These are phyloP conservation scores for Megathymus violae DNA, from an alignment of 1,140 invertebrate genomes.

Conservation along the genomic window DNA sequence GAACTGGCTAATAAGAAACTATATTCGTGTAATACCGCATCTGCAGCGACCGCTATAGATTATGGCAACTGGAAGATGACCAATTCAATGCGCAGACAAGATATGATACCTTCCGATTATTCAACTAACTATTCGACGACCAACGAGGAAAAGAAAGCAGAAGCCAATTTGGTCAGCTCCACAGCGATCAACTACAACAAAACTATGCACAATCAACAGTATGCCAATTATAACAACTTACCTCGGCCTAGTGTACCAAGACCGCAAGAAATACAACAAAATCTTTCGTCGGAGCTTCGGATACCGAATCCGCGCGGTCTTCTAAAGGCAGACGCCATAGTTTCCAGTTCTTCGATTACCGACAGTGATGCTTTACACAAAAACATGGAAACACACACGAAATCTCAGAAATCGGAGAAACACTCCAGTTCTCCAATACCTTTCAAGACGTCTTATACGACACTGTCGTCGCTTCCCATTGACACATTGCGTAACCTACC, in stretches of 20 bases:
- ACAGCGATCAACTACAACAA: conserved; percentile 69
- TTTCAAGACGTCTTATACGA: conserved; percentile 72
- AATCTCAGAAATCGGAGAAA: conserved; percentile 70
- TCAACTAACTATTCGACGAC: conserved; percentile 55
- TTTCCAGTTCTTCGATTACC: conserved; percentile 45
- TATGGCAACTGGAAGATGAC: conserved; percentile 75
- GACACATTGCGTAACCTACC: conserved; percentile 82
- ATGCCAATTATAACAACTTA: conserved; percentile 61
- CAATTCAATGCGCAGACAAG: conserved; percentile 64
- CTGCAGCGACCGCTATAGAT: conserved; percentile 57
- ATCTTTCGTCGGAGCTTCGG: conserved; percentile 59
- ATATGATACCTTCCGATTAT: conserved; percentile 68
- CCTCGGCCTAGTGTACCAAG: conserved; percentile 54
- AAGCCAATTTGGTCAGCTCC: conserved; percentile 45
- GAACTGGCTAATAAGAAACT: conserved; percentile 75
- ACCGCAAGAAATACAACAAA: conserved; percentile 63
- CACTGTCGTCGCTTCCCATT: conserved; percentile 66
- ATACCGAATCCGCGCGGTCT: conserved; percentile 70
- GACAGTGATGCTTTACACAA: conserved; percentile 54
- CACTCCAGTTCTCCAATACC: conserved; percentile 57
- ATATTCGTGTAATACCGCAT: conserved; percentile 54
- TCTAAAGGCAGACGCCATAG: conserved; percentile 60
- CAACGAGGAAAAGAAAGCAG: conserved; percentile 62
- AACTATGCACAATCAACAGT: conserved; percentile 62
- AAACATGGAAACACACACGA: conserved; percentile 56